These are phyloP conservation scores for Halcyon badia DNA, from an alignment of 2,797 vertebrate species.

Conservation along the genomic window DNA sequence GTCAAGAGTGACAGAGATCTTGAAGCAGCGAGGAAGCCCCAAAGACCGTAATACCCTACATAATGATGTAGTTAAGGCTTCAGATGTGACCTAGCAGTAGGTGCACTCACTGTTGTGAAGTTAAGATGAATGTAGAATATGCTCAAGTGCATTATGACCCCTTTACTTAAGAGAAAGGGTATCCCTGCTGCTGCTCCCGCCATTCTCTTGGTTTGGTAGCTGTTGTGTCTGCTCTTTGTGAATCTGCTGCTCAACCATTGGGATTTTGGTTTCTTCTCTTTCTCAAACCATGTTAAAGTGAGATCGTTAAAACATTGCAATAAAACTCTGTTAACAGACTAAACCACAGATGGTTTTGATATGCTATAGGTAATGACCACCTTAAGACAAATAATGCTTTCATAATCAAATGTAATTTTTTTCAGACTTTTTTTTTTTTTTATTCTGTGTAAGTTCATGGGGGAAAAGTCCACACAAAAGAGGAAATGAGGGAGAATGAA, in stretches of 20 bases:
- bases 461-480: conserved; percentile 21
- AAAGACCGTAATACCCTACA: background rate
- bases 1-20: background rate
- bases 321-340: conserved; percentile 17
- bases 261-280: background rate
- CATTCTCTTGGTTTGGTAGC: background rate
- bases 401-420: background rate
- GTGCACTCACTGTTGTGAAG: background rate
- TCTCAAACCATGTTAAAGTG: background rate
- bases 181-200: background rate
- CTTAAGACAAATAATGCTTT: background rate
- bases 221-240: background rate
- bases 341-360: conserved; percentile 18
- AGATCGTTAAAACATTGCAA: background rate
- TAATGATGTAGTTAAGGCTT: background rate
- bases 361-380: background rate
- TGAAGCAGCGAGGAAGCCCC: background rate
- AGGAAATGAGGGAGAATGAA: conserved; percentile 58
- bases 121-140: background rate
- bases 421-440: background rate
- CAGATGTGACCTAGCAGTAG: background rate
- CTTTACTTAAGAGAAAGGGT: background rate
- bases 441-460: background rate
- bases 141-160: background rate
- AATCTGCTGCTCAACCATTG: background rate